Conservation (phyloP, 2,888 invertebrate genomes). For the Hedya salicella region DNA sequence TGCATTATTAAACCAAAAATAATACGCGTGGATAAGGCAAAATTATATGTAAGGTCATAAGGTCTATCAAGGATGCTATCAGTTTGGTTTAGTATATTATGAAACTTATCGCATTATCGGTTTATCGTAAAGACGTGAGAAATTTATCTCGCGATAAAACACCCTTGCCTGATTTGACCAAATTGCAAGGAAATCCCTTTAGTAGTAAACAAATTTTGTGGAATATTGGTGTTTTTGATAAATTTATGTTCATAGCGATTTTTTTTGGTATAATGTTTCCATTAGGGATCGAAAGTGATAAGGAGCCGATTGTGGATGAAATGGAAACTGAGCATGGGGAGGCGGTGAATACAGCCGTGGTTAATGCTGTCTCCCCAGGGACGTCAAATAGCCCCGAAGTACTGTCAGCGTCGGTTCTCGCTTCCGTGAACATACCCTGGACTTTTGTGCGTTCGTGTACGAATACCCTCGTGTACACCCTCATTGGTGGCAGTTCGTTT, state of each 20-base stretch:
- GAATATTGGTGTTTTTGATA: constrained; percentile 1
- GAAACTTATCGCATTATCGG: constrained; percentile 33
- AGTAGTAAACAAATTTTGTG: constrained; percentile 10
- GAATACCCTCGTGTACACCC: constrained; percentile 49
- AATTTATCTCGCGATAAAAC: constrained; percentile 56
- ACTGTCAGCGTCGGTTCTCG: neutral
- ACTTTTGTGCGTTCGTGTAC: constrained; percentile 45
- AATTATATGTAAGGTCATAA: neutral
- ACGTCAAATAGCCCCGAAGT: neutral
- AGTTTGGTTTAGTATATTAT: neutral
- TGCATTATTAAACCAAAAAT: too few relatives aligned
- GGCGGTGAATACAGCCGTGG: neutral
- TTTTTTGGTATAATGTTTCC: neutral
- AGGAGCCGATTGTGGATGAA: constrained; percentile 26
- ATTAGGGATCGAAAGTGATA: constrained; percentile 14
- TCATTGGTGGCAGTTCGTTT: constrained; percentile 52
- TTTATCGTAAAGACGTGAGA: constrained; percentile 57
- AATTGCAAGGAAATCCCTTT: neutral
- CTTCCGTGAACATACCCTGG: constrained; percentile 25
- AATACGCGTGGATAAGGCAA: neutral
- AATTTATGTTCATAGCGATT: neutral
- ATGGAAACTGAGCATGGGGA: constrained; percentile 31
- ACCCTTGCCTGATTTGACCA: constrained; percentile 49
- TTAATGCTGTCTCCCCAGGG: neutral
- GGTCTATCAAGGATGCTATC: too few relatives aligned